Evolutionary conservation across 2,888 invertebrate genomes (phyloP), one percentile per base, ranked within the genome.

Genomic region (Cephus sareptanus): DNA sequence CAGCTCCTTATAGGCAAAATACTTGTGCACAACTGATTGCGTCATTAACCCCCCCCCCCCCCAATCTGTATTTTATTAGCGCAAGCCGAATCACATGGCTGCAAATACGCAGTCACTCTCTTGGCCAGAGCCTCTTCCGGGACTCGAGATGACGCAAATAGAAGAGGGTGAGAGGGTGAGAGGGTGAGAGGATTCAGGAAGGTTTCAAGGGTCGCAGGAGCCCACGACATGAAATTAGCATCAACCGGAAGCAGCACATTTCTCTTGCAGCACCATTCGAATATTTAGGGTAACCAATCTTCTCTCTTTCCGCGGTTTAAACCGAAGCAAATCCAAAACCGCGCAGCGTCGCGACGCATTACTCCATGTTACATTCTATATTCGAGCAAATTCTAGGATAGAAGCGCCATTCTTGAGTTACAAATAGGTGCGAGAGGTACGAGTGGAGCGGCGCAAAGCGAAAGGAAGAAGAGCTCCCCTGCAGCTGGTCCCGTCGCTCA

Each of bases 401-500:
- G 40, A 82, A 84, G 83, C 81, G 83, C 86, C 88, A 88, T 89
- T 89, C 89, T 88, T 87, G 86, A 87, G 86, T 87, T 89, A 88
- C 87, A 89, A 89, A 89, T 89, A 89, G 78, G 74, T 69, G 77
- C 74, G 75, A 70, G 33, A 3, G 9, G 70, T 30, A 15, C 69
- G 79, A 79, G 79, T 76, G 79, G 74, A 77, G 70, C 76, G 68
- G 74, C 40, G 68, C 79, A 75, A 80, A 78, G 73, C 78, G 69
- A 75, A 79, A 34, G 70, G 68, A 69, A 75, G 70, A 37, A 37
- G 75, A 34, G 75, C 77, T 80, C 82, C 90, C 82, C 90, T 89
- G 89, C 70, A 70, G 70, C 90, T 91, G 90, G 84, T 85, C 77
- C 78, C 82, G 90, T 88, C 91, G 87, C 87, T 91, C 90, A 83